phyloP scores from a whole-genome alignment of 2,797 vertebrate species.

The Anolis apletophallus region DNA sequence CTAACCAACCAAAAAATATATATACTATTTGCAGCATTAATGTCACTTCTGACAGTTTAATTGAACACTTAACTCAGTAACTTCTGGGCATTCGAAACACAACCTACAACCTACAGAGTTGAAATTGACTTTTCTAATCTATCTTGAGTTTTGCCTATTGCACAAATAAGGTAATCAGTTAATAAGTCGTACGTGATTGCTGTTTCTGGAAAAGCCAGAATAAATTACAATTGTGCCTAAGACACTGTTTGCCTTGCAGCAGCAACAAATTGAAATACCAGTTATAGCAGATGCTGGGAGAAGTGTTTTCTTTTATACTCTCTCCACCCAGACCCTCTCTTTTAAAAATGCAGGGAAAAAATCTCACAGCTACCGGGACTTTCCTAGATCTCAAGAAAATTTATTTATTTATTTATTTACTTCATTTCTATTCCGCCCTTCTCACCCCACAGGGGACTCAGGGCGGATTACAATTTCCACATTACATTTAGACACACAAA shows the following conservation, averaged over 20 bases:
- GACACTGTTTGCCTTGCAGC: neutral
- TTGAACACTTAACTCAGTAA: neutral
- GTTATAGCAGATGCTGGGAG: neutral
- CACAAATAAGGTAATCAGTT: neutral
- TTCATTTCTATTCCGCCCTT: no score
- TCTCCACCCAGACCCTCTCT: neutral
- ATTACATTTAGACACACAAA: no score
- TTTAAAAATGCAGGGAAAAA: neutral
- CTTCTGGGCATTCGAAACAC: neutral
- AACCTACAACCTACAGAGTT: neutral
- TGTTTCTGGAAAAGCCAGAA: neutral
- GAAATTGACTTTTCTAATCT: neutral
- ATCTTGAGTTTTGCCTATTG: conserved; percentile 26
- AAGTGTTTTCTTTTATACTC: neutral
- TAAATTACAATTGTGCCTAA: conserved; percentile 17
- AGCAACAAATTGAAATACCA: conserved; percentile 5
- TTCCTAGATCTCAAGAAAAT: neutral
- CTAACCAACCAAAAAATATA: neutral
- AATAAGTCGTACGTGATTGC: conserved; percentile 4
- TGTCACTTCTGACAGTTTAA: conserved; percentile 28
- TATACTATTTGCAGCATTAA: conserved; percentile 2
- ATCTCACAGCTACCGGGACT: neutral
- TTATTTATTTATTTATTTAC: no score
- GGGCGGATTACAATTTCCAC: no score
- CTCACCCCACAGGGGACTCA: no score